Evolutionary conservation across 2,797 vertebrate genomes (phyloP).

Genomic region (Leptoclinus maculatus): DNA sequence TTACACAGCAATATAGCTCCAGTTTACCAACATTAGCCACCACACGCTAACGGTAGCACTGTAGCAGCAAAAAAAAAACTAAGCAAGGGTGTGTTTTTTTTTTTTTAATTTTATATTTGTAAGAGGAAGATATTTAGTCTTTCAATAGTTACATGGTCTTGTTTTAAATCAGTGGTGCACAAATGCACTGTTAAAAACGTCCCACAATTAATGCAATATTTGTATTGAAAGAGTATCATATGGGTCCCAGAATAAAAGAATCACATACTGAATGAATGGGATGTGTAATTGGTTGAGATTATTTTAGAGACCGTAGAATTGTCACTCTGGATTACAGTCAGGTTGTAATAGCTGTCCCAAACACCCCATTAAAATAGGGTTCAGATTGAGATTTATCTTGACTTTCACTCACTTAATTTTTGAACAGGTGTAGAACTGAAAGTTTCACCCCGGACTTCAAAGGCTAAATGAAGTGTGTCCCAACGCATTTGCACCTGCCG

Average conservation of each 20-base stretch:
- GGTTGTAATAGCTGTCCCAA: neutral
- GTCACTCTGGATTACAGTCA: neutral
- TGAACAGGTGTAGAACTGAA: neutral
- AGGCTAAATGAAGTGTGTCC: neutral
- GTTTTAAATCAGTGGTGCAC: slow-evolving; percentile 15
- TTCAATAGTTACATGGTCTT: neutral
- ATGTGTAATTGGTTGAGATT: neutral
- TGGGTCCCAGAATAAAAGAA: slow-evolving; percentile 44
- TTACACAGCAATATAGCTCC: neutral
- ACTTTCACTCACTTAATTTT: neutral
- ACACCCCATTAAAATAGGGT: neutral
- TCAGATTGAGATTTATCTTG: neutral
- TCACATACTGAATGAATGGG: neutral
- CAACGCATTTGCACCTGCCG: neutral
- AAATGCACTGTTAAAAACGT: slow-evolving; percentile 22
- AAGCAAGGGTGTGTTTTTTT: neutral
- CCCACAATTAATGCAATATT: slow-evolving; percentile 48
- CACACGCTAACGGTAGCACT: neutral
- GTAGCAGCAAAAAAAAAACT: neutral
- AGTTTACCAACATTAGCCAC: neutral
- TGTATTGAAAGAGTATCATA: slow-evolving; percentile 33
- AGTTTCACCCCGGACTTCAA: neutral
- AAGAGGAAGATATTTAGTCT: neutral
- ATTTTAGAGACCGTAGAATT: neutral
- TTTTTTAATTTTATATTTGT: neutral